Percentiles rank a stretch among this genome's conserved stretches.
phyloP scores from a whole-genome alignment of 2,888 invertebrate species.

The Volucella zonaria region DNA sequence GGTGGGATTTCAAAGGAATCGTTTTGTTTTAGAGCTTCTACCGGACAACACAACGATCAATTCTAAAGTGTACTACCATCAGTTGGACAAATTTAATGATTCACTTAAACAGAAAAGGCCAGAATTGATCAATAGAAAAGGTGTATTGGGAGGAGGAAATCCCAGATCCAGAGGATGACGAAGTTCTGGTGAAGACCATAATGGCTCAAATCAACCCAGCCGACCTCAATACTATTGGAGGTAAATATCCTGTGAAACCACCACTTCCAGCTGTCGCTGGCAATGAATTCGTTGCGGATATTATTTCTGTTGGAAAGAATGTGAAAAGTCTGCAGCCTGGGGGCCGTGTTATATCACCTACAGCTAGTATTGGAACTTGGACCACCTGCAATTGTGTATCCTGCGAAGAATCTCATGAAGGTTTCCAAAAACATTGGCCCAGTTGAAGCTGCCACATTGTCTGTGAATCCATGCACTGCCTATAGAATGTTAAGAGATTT shows the following conservation, averaged over 20 bases:
- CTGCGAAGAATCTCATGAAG: conserved; percentile 85
- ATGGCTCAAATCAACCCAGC: conserved; percentile 98
- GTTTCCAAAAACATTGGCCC: conserved; percentile 88
- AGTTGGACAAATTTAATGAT: too few species aligned
- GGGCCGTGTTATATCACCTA: conserved; percentile 92
- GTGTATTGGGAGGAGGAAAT: conserved; percentile 84
- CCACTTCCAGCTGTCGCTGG: conserved; percentile 94
- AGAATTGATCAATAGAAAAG: too few species aligned
- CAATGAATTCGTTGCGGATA: conserved; percentile 96
- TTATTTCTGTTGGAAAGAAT: conserved; percentile 88
- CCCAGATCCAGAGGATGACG: conserved; percentile 84
- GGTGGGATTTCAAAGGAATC: too few species aligned
- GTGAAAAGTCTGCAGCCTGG: conserved; percentile 85
- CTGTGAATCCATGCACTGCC: conserved; percentile 98
- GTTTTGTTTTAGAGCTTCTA: too few species aligned
- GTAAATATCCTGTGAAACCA: conserved; percentile 92
- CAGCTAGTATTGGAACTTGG: conserved; percentile 93
- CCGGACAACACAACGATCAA: too few species aligned
- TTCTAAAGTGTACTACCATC: too few species aligned
- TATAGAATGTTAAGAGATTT: conserved; percentile 98
- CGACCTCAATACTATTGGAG: conserved; percentile 98
- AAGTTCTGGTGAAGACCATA: conserved; percentile 92
- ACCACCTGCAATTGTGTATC: conserved; percentile 87
- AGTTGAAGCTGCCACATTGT: conserved; percentile 92
- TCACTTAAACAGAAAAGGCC: too few species aligned